Evolutionary conservation across 2,113 vertebrate genomes (phyloP).

Genomic region (Ceyx margarethae): DNA sequence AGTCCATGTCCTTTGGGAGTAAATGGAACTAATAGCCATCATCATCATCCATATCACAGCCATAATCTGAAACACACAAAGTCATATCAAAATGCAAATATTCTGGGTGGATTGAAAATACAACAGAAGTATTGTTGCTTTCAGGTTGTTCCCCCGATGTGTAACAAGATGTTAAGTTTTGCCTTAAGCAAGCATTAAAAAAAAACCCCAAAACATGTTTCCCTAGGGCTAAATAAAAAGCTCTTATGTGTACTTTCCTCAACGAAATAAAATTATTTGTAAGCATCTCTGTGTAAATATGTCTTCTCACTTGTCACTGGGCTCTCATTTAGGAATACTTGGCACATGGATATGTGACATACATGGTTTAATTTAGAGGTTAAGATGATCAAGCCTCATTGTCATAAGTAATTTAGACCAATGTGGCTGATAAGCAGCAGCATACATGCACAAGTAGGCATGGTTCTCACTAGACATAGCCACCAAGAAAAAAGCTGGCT

Average conservation of each 20-base stretch:
- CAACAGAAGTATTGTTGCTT: neutral
- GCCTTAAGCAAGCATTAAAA: neutral
- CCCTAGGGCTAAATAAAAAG: neutral
- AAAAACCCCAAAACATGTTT: neutral
- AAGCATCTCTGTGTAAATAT: neutral
- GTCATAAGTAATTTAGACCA: slow-evolving; percentile 7
- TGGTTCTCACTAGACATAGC: neutral
- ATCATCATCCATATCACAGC: slow-evolving; percentile 87
- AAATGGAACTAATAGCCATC: slow-evolving; percentile 77
- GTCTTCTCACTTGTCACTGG: neutral
- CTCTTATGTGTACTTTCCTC: neutral
- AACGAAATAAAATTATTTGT: neutral
- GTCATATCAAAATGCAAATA: neutral
- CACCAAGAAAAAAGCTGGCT: neutral
- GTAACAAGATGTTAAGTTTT: neutral
- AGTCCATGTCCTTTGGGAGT: neutral
- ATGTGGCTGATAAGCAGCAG: neutral
- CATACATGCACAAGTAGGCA: neutral
- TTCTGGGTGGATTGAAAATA: neutral
- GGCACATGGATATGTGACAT: neutral
- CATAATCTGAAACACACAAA: slow-evolving; percentile 83
- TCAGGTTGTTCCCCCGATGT: neutral
- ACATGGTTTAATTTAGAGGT: neutral
- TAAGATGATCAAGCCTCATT: slow-evolving; percentile 8
- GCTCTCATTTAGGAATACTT: neutral